Conservation (phyloP, 2,797 vertebrate species). For the Hipposideros larvatus region DNA sequence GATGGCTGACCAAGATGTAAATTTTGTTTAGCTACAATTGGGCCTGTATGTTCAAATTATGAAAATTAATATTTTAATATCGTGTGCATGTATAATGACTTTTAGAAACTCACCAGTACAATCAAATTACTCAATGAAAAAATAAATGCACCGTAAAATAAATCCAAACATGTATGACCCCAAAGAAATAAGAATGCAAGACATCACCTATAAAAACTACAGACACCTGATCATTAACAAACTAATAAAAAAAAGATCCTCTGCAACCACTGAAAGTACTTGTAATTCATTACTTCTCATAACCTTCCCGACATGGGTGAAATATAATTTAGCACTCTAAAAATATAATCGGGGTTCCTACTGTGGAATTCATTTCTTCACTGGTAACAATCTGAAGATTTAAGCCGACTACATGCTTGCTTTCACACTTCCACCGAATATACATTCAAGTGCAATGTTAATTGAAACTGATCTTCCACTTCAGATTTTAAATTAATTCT, state of each 20-base stretch:
- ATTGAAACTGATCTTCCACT: constrained; percentile 97
- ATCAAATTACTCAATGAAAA: background rate
- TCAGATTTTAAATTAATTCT: constrained; percentile 95
- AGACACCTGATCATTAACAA: constrained; percentile 18
- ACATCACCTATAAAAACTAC: background rate
- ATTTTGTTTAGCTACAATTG: background rate
- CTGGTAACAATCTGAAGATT: constrained; percentile 79
- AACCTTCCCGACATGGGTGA: background rate
- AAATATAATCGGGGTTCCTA: constrained; percentile 74
- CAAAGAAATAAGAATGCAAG: background rate
- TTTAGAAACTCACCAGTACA: background rate
- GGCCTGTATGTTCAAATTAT: background rate
- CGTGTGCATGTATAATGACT: background rate
- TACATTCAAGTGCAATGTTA: constrained; percentile 91
- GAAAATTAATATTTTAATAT: background rate
- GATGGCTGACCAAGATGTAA: background rate
- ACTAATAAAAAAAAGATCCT: background rate
- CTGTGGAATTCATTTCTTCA: constrained; percentile 74
- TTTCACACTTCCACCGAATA: constrained; percentile 78
- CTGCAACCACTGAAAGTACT: background rate
- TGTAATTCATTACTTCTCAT: constrained; percentile 16
- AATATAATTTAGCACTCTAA: constrained; percentile 69
- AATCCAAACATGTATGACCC: background rate
- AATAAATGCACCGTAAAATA: background rate
- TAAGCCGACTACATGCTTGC: constrained; percentile 71